phyloP scores from a whole-genome alignment of 2,888 invertebrate genomes.

The Atrina japonica region DNA sequence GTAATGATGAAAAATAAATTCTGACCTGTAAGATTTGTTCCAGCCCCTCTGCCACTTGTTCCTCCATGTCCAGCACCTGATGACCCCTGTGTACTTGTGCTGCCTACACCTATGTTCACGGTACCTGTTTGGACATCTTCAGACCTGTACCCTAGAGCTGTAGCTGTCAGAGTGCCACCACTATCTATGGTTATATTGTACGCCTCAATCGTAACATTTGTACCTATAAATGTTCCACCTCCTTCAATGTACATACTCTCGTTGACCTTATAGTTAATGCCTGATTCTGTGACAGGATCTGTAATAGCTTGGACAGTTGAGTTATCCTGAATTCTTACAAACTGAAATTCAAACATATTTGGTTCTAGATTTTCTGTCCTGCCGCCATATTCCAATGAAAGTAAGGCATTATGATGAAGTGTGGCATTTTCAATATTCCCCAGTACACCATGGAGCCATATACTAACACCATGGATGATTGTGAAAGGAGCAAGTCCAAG shows the following conservation, averaged over 20 bases:
- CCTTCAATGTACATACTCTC: conserved; percentile 65
- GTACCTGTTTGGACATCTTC: conserved; percentile 41
- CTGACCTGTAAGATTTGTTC: conserved; percentile 45
- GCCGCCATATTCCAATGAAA: conserved; percentile 60
- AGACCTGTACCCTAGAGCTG: conserved; percentile 60
- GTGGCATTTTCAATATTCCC: conserved; percentile 64
- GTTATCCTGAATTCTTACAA: conserved; percentile 66
- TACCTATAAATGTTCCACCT: conserved; percentile 62
- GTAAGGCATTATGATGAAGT: conserved; percentile 60
- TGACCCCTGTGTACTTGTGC: conserved; percentile 53
- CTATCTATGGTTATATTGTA: conserved; percentile 65
- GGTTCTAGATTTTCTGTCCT: conserved; percentile 49
- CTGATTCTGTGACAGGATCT: conserved; percentile 58
- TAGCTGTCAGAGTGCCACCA: conserved; percentile 63
- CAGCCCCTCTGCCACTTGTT: conserved; percentile 64
- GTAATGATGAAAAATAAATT: too few species aligned
- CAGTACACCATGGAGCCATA: conserved; percentile 68
- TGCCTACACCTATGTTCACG: conserved; percentile 60
- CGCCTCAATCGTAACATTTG: conserved; percentile 57
- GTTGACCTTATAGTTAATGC: conserved; percentile 50
- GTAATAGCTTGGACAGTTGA: conserved; percentile 59
- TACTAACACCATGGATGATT: conserved; percentile 65
- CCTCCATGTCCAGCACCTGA: conserved; percentile 72
- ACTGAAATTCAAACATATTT: conserved; percentile 52
- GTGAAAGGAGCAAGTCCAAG: conserved; percentile 63